phyloP scores from a whole-genome alignment of 2,113 vertebrate genomes.

The Otus sunia region DNA sequence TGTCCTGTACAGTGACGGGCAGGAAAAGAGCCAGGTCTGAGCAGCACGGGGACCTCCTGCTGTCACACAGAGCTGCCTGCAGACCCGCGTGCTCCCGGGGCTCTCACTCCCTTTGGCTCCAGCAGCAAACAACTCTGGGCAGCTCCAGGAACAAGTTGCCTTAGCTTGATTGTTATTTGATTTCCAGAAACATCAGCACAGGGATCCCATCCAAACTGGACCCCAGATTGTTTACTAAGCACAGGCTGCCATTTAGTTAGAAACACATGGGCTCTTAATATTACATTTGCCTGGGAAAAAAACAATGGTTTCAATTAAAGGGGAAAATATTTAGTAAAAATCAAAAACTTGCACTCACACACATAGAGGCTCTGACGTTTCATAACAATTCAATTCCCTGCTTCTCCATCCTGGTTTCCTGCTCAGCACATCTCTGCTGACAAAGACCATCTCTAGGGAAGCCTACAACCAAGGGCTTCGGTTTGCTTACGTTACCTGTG shows the following conservation, averaged over 20 bases:
- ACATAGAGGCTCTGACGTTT: background rate
- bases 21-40: background rate
- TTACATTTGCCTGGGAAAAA: background rate
- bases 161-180: background rate
- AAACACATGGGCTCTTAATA: slow-evolving; percentile 27
- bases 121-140: background rate
- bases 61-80: background rate
- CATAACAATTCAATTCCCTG: background rate
- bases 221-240: background rate
- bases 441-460: background rate
- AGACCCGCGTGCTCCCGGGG: background rate
- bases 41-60: background rate
- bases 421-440: background rate
- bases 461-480: background rate
- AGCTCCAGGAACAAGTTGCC: background rate
- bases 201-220: slow-evolving; percentile 7
- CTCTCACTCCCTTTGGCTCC: background rate
- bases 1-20: background rate
- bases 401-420: background rate
- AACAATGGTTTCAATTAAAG: background rate
- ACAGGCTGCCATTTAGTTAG: slow-evolving; percentile 28
- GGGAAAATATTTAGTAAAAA: background rate
- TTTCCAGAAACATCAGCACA: background rate
- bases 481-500: background rate
- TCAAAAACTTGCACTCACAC: background rate